phyloP scores from a whole-genome alignment of 2,888 invertebrate species.

The Orthosia gracilis region DNA sequence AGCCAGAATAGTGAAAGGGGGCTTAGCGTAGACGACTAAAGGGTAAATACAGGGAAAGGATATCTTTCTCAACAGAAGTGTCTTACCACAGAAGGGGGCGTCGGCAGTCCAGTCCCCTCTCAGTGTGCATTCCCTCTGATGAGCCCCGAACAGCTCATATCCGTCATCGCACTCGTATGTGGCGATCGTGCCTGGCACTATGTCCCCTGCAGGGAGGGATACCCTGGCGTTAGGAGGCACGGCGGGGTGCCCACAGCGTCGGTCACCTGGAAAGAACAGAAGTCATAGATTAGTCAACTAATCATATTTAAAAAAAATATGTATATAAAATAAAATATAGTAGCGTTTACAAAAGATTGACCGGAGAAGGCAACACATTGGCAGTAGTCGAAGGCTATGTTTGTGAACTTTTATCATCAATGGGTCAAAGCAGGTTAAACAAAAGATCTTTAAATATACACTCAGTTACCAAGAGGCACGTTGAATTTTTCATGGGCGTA shows the following conservation, averaged over 20 bases:
- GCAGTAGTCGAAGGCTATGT: too few species aligned
- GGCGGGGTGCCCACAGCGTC: slow-evolving; percentile 95
- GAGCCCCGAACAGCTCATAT: slow-evolving; percentile 96
- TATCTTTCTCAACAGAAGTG: background rate
- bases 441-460: too few species aligned
- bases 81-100: slow-evolving; percentile 95
- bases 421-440: too few species aligned
- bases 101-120: slow-evolving; percentile 95
- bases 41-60: too few species aligned
- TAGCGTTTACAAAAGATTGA: too few species aligned
- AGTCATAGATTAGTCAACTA: background rate
- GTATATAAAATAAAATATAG: too few species aligned
- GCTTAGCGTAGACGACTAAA: background rate
- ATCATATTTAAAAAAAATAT: too few species aligned
- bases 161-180: slow-evolving; percentile 96
- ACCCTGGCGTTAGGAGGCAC: slow-evolving; percentile 96
- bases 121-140: slow-evolving; percentile 93
- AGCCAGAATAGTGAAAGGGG: too few species aligned
- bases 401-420: too few species aligned
- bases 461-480: too few species aligned
- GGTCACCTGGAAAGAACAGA: slow-evolving; percentile 79
- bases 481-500: too few species aligned
- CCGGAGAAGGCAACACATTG: too few species aligned
- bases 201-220: slow-evolving; percentile 90
- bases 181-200: slow-evolving; percentile 92